phyloP scores from a whole-genome alignment of 1,140 invertebrate genomes.

The Procambarus clarkii region DNA sequence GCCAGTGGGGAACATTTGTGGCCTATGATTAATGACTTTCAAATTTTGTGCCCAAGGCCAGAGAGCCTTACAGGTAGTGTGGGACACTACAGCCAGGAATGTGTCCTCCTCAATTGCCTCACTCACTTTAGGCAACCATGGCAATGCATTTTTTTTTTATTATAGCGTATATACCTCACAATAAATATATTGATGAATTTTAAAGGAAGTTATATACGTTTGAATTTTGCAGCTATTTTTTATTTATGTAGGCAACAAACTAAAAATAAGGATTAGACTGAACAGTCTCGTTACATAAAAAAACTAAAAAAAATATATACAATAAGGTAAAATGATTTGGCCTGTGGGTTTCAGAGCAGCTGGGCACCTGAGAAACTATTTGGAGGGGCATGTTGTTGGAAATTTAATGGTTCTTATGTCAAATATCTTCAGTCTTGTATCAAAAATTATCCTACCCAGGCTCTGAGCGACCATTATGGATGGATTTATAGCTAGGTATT shows the following conservation, averaged over 20 bases:
- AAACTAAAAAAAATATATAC: neutral
- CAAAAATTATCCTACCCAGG: neutral
- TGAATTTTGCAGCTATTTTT: too few species aligned
- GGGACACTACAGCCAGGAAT: conserved; percentile 45
- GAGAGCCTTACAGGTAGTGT: conserved; percentile 35
- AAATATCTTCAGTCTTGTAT: neutral
- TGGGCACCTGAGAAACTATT: neutral
- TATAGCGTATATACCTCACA: neutral
- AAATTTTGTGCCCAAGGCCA: conserved; percentile 34
- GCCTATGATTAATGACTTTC: conserved; percentile 58
- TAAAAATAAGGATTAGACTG: too few species aligned
- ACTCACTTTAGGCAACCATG: neutral
- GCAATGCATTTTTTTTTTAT: neutral
- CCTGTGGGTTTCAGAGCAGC: neutral
- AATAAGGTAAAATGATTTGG: neutral
- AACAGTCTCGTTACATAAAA: too few species aligned
- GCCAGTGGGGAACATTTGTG: conserved; percentile 12
- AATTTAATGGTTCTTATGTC: conserved; percentile 22
- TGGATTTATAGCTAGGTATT: neutral
- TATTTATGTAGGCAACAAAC: too few species aligned
- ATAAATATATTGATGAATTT: too few species aligned
- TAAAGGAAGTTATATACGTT: too few species aligned
- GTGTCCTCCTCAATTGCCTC: conserved; percentile 26
- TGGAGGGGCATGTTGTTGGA: conserved; percentile 9
- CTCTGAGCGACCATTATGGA: neutral